Evolutionary conservation across 2,888 invertebrate species (phyloP).

Genomic region (Chelonus formosanus): DNA sequence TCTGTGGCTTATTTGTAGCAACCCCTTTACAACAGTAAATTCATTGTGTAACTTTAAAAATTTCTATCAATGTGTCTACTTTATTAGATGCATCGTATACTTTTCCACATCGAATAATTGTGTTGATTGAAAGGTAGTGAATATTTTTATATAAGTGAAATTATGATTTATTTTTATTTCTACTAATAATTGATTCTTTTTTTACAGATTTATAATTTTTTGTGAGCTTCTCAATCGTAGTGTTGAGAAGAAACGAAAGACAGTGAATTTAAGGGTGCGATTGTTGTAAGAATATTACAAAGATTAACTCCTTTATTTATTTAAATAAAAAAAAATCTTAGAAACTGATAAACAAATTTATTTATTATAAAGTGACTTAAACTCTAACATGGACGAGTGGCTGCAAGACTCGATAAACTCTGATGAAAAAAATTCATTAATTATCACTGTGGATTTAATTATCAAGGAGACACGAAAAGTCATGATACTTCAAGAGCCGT

Average conservation of each 20-base stretch:
- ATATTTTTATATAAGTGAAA: too few relatives aligned
- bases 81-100: background rate
- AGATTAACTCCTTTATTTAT: too few relatives aligned
- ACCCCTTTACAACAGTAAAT: slow-evolving; percentile 9
- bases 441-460: slow-evolving; percentile 2
- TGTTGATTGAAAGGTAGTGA: too few relatives aligned
- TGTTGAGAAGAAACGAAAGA: too few relatives aligned
- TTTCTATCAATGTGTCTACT: background rate
- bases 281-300: too few relatives aligned
- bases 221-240: too few relatives aligned
- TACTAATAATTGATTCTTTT: too few relatives aligned
- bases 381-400: background rate
- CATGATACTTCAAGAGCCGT: too few relatives aligned
- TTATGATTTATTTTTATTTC: too few relatives aligned
- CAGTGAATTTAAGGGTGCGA: too few relatives aligned
- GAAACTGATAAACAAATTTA: background rate
- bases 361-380: background rate
- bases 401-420: slow-evolving; percentile 1
- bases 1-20: slow-evolving; percentile 9
- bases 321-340: too few relatives aligned
- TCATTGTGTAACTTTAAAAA: slow-evolving; percentile 10
- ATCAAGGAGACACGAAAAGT: slow-evolving; percentile 14
- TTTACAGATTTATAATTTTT: too few relatives aligned
- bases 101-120: background rate
- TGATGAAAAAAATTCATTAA: slow-evolving; percentile 8